A percentile compares a stretch with the other conserved stretches of the same genome.
Conservation (phyloP, 2,797 vertebrate species). For the Melanogrammus aeglefinus region DNA sequence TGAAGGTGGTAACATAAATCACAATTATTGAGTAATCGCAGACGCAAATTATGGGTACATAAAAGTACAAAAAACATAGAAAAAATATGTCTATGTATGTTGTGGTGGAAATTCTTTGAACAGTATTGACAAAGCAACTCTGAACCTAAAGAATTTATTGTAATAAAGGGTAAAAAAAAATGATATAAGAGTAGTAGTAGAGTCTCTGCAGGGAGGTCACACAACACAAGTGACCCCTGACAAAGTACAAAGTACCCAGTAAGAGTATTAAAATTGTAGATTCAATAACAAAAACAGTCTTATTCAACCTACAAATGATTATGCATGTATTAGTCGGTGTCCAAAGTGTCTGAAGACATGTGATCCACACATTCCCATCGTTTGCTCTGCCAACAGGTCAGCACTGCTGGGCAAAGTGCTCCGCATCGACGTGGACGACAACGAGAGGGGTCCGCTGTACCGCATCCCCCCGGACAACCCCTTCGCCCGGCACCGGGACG, state of each 20-base stretch:
- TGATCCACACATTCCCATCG: neutral
- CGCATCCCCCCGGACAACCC: slow-evolving; percentile 88
- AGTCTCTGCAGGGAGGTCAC: no score
- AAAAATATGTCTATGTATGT: neutral
- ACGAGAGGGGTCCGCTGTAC: slow-evolving; percentile 80
- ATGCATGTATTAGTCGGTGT: no score
- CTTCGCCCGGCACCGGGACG: slow-evolving; percentile 71
- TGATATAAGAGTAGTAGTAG: no score
- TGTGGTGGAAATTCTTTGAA: no score
- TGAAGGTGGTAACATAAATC: no score
- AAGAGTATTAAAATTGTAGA: neutral
- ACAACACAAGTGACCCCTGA: no score
- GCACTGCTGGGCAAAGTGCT: slow-evolving; percentile 91
- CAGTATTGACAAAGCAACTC: no score
- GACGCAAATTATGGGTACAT: neutral
- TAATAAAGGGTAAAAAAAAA: no score
- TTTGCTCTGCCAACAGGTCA: slow-evolving; percentile 70
- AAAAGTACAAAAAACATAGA: neutral
- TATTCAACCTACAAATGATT: no score
- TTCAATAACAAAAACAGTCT: neutral
- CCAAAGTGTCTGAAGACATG: neutral
- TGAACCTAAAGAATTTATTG: no score
- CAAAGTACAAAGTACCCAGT: neutral
- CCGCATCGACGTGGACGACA: slow-evolving; percentile 84
- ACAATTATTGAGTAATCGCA: no score